Base-by-base conservation (phyloP, 2,113 vertebrate species). In the Mobula birostris region DNA sequence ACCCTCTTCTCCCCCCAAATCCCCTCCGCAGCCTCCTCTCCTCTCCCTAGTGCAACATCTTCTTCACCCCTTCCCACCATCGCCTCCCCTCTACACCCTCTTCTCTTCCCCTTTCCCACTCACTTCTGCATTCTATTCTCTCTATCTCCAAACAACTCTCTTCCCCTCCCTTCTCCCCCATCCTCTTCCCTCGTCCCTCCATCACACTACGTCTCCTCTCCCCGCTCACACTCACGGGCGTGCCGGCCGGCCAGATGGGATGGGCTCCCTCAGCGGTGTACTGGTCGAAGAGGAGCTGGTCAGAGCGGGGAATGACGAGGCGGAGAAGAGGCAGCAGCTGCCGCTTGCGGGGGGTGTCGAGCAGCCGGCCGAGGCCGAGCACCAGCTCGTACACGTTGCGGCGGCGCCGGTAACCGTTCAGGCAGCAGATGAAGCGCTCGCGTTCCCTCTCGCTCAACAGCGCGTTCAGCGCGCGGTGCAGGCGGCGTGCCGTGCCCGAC, bases 331-430 rank as follows among this genome's bases (percentile, higher is more conserved):
- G 99, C 91, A 99, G 97, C 94, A 99, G 98, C 96, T 98, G 98
- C 74, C 98, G 96, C 95, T 99, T 98, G 95, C 97, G 97, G 94
- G 98, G 98, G 82, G 97, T 97, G 95, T 98, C 98, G 92, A 99
- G 97, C 94, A 99, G 98, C 74, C 98, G 98, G 97, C 94, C 99
- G 97, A 70, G 98, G 98, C 96, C 97, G 98, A 19, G 15, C 94
- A 99, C 98, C 96, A 99, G 96, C 96, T 99, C 98, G 96, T 97
- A 99, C 94, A 99, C 98, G 96, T 99, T 99, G 95, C 98, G 97
- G 95, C 98, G 98, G 96, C 98, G 97, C 97, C 98, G 98, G 96
- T 99, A 99, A 0, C 98, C 98, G 94, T 99, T 98, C 85, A 99
- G 97, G 96, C 98, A 99, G 97, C 98, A 98, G 95, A 98, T 98